Evolutionary conservation across 2,797 vertebrate species (phyloP).

Genomic region (Halcyon chelicuti): DNA sequence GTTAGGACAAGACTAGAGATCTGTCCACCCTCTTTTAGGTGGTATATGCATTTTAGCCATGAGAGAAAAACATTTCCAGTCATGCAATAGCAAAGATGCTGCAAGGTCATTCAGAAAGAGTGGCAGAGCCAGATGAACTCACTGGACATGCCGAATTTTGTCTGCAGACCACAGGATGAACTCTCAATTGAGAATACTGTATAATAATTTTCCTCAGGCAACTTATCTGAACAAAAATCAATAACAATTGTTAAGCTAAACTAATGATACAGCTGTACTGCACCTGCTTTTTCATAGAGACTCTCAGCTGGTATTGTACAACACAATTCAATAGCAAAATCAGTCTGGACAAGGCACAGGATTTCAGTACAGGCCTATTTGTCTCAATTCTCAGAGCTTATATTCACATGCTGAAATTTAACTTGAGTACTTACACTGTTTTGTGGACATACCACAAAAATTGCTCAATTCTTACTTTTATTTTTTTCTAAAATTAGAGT

Average conservation of each 20-base stretch:
- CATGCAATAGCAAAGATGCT: not conserved
- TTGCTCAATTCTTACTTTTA: not conserved
- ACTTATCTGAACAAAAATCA: not conserved
- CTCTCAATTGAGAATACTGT: not conserved
- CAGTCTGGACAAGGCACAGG: not conserved
- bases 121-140: not conserved
- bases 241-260: not conserved
- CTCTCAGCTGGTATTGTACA: not conserved
- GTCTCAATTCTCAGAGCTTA: not conserved
- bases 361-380: not conserved
- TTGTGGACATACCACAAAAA: not conserved
- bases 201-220: not conserved
- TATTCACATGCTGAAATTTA: not conserved
- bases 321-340: not conserved
- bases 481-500: not conserved
- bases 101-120: not conserved
- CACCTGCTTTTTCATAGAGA: not conserved
- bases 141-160: too few relatives aligned
- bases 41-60: not conserved
- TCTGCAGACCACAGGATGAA: not conserved
- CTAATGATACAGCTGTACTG: rapidly evolving
- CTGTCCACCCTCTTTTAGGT: not conserved
- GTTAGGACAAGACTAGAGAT: not conserved
- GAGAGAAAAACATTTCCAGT: not conserved
- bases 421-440: not conserved